Evolutionary conservation across 64 coral and sea anemone species (phyloP), one percentile per base, ranked within the genome.

Genomic region (Acropora tenuis): DNA sequence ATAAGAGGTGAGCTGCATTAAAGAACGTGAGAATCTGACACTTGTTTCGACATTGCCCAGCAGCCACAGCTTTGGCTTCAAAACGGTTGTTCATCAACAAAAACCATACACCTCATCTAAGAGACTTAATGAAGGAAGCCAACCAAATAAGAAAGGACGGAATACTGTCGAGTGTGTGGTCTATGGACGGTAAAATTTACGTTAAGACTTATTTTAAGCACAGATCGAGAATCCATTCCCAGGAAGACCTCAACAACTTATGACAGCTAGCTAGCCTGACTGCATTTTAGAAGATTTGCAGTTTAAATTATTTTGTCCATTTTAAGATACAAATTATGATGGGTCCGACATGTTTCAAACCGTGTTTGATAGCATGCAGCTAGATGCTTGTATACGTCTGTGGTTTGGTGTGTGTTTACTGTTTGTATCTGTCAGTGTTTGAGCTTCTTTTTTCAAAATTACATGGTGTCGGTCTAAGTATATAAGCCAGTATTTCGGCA

Each of bases 381-480:
- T 74, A 19, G 3, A 74, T 20, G 75, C 75, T 77, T 77, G 75
- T 77, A 47, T 77, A 77, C 47, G 75, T 77, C 47, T 77, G 42
- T 8, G 7, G 43, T 42, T 45, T 46, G 11, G 44, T 77, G 75
- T 77, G 11, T 77, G 43, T 10, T 77, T 75, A 55, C 50, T 41
- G 42, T 47, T 47, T 77, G 75, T 77, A 47, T 77, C 47, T 2
- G n/a, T 74, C 5, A 74, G 71, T 74, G 71, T 19, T 75, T 75
- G 1, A 42, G 41, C 11, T 45, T 42, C 41, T 77, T 77, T 77
- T 46, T 47, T 40, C 2, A 77, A 77, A 6, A 55, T 55, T 55
- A 6, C 9, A 55, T 1, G 50, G 50, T 55, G 50, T 55, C 1
- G 1, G 50, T 55, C 50, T 55, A 55, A 55, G 30, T 30, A 0